Conservation (phyloP, 2,113 vertebrate species). For the Centropus unirufus region DNA sequence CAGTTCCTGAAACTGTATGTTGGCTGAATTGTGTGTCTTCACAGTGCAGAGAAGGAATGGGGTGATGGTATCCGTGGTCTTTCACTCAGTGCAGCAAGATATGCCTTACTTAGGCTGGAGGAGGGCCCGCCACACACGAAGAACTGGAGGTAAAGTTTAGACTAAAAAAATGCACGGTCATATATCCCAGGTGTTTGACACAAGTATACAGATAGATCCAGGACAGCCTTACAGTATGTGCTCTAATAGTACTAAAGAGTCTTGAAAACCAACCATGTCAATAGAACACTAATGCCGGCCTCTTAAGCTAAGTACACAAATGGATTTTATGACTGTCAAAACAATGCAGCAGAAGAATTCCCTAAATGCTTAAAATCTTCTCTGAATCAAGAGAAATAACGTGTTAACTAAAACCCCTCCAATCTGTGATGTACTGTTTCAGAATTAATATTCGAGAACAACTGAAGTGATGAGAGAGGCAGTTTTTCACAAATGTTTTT, state of each 20-base stretch:
- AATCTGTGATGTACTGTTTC: not conserved
- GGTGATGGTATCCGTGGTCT: conserved; percentile 96
- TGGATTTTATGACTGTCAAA: not conserved
- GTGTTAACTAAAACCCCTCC: not conserved
- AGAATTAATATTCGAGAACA: not conserved
- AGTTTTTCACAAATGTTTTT: not conserved
- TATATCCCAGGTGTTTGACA: not conserved
- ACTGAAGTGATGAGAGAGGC: not conserved
- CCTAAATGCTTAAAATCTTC: not conserved
- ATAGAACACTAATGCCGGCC: not conserved
- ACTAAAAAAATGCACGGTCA: not conserved
- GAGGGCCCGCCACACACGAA: conserved; percentile 97
- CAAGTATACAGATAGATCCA: not conserved
- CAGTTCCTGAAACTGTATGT: rapidly evolving
- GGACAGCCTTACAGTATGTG: not conserved
- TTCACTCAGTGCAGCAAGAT: conserved; percentile 94
- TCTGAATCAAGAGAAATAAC: not conserved
- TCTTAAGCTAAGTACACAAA: not conserved
- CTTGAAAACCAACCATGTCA: not conserved
- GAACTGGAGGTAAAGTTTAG: conserved; percentile 90
- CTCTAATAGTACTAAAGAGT: not conserved
- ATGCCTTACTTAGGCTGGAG: conserved; percentile 90
- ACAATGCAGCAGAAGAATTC: not conserved
- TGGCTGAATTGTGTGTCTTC: not conserved
- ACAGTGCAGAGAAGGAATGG: conserved; percentile 96